phyloP scores from a whole-genome alignment of 2,797 vertebrate species.

The Podargus strigoides region DNA sequence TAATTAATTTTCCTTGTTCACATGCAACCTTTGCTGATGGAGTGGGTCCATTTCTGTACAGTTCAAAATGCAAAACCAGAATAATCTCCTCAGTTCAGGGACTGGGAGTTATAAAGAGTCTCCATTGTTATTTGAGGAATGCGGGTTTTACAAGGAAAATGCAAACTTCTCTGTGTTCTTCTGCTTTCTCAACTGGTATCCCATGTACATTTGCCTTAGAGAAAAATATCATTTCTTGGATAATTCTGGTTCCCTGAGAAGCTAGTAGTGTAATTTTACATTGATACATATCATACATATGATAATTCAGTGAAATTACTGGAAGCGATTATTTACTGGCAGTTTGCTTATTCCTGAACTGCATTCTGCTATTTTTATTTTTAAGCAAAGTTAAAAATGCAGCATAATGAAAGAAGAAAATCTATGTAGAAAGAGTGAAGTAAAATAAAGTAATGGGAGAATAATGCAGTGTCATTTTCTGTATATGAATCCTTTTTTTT shows the following conservation, averaged over 20 bases:
- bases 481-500: background rate
- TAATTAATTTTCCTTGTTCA: background rate
- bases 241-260: background rate
- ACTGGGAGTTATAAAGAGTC: background rate
- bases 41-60: background rate
- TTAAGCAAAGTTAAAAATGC: background rate
- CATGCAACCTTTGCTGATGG: background rate
- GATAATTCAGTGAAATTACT: background rate
- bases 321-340: background rate
- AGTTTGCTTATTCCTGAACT: background rate
- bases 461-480: background rate
- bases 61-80: background rate
- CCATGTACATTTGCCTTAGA: background rate
- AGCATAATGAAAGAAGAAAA: background rate
- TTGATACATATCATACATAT: background rate
- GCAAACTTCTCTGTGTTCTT: background rate
- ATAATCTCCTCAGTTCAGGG: background rate
- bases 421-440: background rate
- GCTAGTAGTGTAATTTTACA: background rate
- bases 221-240: background rate
- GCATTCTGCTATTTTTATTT: background rate
- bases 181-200: background rate
- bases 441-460: conserved; percentile 4
- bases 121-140: background rate
- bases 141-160: background rate